phyloP scores from a whole-genome alignment of 2,888 invertebrate genomes.

The Lathronympha strigana region DNA sequence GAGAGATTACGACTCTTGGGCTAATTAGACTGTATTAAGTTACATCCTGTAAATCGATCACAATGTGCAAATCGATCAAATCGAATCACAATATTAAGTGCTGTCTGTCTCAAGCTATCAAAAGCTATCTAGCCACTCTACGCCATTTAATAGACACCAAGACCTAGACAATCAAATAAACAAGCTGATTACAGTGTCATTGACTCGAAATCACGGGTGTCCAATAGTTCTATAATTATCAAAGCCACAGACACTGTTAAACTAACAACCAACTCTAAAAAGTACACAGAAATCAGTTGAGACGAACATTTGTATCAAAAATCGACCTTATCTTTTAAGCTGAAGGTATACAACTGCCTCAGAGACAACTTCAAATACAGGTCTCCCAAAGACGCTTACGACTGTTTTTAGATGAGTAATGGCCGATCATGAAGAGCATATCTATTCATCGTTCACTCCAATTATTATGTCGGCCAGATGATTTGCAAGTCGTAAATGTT shows the following conservation, averaged over 20 bases:
- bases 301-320: neutral
- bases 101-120: too few relatives aligned
- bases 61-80: too few relatives aligned
- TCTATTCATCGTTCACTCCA: conserved; percentile 70
- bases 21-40: too few relatives aligned
- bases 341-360: neutral
- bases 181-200: conserved; percentile 57
- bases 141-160: conserved; percentile 24
- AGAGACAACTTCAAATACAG: neutral
- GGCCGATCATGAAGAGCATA: conserved; percentile 71
- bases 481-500: conserved; percentile 55
- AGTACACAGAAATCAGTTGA: neutral
- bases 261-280: conserved; percentile 53
- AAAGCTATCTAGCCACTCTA: neutral
- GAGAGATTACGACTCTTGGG: too few relatives aligned
- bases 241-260: conserved; percentile 65
- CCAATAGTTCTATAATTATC: conserved; percentile 70
- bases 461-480: conserved; percentile 63
- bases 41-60: too few relatives aligned
- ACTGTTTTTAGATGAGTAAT: conserved; percentile 42
- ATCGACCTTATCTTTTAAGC: neutral
- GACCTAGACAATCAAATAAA: conserved; percentile 29
- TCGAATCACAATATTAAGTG: too few relatives aligned
- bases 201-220: conserved; percentile 78
- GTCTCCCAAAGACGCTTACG: neutral